Evolutionary conservation across 2,888 invertebrate species (phyloP).

Genomic region (Biston stratarius): DNA sequence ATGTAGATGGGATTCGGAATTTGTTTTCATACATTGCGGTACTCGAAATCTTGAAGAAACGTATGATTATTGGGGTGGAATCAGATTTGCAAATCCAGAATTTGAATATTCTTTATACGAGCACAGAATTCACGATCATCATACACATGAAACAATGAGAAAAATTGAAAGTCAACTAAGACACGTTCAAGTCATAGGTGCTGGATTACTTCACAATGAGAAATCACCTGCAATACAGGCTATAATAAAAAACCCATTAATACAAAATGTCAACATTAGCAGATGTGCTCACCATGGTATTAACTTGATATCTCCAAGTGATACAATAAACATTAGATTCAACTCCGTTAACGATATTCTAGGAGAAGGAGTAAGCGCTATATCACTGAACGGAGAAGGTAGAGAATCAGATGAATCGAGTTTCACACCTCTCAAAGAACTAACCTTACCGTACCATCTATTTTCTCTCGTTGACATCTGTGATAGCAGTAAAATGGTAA

Average conservation of each 20-base stretch:
- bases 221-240: constrained; percentile 97
- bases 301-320: constrained; percentile 95
- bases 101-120: constrained; percentile 95
- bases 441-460: constrained; percentile 95
- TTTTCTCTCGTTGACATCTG: constrained; percentile 99
- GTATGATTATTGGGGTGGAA: constrained; percentile 97
- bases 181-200: constrained; percentile 94
- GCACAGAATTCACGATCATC: constrained; percentile 92
- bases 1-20: constrained; percentile 96
- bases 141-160: constrained; percentile 90
- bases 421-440: constrained; percentile 93
- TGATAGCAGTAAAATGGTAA: constrained; percentile 96
- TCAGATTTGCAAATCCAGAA: constrained; percentile 95
- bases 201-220: constrained; percentile 98
- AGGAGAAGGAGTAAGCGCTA: constrained; percentile 95
- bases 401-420: constrained; percentile 95
- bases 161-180: constrained; percentile 92
- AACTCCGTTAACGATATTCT: constrained; percentile 92
- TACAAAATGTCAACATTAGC: constrained; percentile 93
- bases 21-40: constrained; percentile 97
- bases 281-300: constrained; percentile 96
- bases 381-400: constrained; percentile 97
- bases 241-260: constrained; percentile 93
- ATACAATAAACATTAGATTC: constrained; percentile 91
- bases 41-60: constrained; percentile 88